These are phyloP conservation scores for Gila robusta DNA, from an alignment of 2,797 vertebrate genomes.

Conservation along the genomic window DNA sequence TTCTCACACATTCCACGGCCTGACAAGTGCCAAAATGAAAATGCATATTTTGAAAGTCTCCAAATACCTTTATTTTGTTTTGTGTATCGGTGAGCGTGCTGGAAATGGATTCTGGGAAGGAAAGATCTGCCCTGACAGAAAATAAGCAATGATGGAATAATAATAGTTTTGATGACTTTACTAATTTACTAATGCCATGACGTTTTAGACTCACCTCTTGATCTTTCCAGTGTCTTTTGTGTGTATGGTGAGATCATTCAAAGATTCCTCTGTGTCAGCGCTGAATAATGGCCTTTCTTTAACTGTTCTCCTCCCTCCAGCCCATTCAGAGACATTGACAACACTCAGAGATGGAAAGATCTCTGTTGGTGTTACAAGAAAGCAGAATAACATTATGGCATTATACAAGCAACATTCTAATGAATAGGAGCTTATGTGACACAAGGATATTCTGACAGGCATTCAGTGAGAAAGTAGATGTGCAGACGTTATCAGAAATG, in stretches of 20 bases:
- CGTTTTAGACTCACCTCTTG: neutral
- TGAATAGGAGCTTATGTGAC: neutral
- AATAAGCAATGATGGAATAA: neutral
- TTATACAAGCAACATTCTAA: neutral
- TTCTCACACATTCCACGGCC: no score
- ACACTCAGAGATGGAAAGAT: slow-evolving; percentile 59
- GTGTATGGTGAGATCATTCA: slow-evolving; percentile 3
- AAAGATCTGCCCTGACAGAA: slow-evolving; percentile 44
- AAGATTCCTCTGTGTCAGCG: neutral
- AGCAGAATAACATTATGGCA: neutral
- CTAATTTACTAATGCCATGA: neutral
- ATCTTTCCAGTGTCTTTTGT: neutral
- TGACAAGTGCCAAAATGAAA: neutral
- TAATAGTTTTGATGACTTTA: neutral
- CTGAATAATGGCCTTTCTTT: slow-evolving; percentile 16
- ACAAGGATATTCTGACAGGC: neutral
- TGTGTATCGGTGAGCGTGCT: slow-evolving; percentile 14
- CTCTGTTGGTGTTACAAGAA: slow-evolving; percentile 36
- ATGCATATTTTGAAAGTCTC: neutral
- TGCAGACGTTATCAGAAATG: neutral
- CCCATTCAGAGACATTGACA: slow-evolving; percentile 69
- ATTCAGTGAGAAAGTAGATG: neutral
- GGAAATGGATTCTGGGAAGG: slow-evolving; percentile 16
- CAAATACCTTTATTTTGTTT: slow-evolving; percentile 53
- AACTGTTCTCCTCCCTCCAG: neutral